Base-by-base conservation (phyloP, 1,140 invertebrate genomes). In the Penaeus chinensis region DNA sequence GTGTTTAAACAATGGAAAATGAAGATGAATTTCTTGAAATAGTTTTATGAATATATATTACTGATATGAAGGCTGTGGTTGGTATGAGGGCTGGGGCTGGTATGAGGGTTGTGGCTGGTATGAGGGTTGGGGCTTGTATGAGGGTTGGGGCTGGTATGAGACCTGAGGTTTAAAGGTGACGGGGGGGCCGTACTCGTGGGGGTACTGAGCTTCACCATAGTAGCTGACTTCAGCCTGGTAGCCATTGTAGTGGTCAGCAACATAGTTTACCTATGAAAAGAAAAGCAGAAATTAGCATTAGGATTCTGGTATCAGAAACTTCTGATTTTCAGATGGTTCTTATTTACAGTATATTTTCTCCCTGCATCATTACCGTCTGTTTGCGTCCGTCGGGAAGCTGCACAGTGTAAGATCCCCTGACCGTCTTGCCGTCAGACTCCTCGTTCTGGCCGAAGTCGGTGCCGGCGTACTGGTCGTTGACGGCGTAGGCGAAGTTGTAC, bases 361-460 rank as follows among this genome's bases (percentile, higher is more conserved):
- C 10, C 8, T 54, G 10, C 16, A 54, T 54, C 10, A 11, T 77
- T 78, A 85, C 84, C 63, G 77, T 85, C 63, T 85, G 84, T 4
- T 79, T 85, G 4, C 84, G 76, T 8, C 84, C 84, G 42, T 85
- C 84, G 22, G 84, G 84, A n/a, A 85, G 84, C 37, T 65, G 76
- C 20, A 90, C 90, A 60, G 89, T 90, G 87, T 91, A 91, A 1
- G 76, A 82, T 1, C 91, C 91, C 62, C 69, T 81, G 22, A 88
- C 88, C 5, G 80, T 37, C 27, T 79, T n/a, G 54, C 88, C 89
- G 20, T 86, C 84, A 0, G 82, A 84, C 11, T 76, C 20, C 37
- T 90, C 90, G 18, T 71, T 71, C 47, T 90, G 90, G 78, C 82
- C 85, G 88, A 88, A 89, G 81, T 89, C 71, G 62, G 88, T 90